Percentiles rank a stretch among this genome's conserved stretches.
These are phyloP conservation scores for Chaetodon trifascialis DNA, from an alignment of 2,113 vertebrate genomes.

Conservation along the genomic window DNA sequence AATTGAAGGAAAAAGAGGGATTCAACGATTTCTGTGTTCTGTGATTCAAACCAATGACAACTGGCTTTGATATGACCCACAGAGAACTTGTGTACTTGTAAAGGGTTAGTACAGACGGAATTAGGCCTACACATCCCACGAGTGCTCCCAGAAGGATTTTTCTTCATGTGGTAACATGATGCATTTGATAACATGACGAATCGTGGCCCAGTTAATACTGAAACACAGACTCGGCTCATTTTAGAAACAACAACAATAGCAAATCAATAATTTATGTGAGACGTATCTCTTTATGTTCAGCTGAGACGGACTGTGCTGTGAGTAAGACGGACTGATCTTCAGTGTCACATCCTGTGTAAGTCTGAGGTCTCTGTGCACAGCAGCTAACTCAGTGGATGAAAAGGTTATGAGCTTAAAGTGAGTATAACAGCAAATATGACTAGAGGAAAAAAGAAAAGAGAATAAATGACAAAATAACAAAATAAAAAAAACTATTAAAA, in stretches of 20 bases:
- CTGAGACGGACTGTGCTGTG: constrained; percentile 20
- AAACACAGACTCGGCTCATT: background rate
- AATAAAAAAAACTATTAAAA: too few species aligned
- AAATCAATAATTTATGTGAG: constrained; percentile 38
- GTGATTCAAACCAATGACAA: constrained; percentile 54
- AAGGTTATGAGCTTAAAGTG: background rate
- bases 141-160: constrained; percentile 34
- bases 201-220: background rate
- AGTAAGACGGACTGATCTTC: constrained; percentile 16
- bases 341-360: constrained; percentile 7
- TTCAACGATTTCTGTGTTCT: background rate
- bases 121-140: constrained; percentile 23
- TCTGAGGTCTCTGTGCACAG: background rate
- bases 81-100: constrained; percentile 17
- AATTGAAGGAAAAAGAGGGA: constrained; percentile 31
- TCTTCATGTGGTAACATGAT: constrained; percentile 18
- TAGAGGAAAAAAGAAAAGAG: too few species aligned
- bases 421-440: too few species aligned
- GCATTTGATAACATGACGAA: constrained; percentile 44
- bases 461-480: too few species aligned
- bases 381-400: background rate
- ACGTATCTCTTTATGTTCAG: constrained; percentile 28
- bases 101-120: constrained; percentile 37
- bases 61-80: constrained; percentile 25
- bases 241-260: constrained; percentile 31